These are phyloP conservation scores for Acrobasis repandana DNA, from an alignment of 2,888 invertebrate species.

Conservation along the genomic window DNA sequence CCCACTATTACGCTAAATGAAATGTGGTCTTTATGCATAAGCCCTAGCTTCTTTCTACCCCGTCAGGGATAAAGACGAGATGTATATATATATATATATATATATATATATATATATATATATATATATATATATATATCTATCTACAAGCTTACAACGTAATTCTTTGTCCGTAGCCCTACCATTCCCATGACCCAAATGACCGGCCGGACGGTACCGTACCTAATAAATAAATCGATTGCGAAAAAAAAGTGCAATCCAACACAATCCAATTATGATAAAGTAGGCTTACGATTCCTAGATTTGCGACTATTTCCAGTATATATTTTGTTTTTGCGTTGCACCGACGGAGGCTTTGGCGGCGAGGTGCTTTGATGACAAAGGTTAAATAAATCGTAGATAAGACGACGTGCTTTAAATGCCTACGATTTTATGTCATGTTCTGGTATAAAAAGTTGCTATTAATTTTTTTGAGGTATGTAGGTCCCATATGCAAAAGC, in stretches of 20 bases:
- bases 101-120: too few species aligned
- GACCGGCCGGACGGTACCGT: neutral
- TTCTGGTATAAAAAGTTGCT: too few species aligned
- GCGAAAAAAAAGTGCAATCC: conserved; percentile 15
- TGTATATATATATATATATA: too few species aligned
- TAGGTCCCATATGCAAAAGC: too few species aligned
- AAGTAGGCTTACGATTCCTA: conserved; percentile 23
- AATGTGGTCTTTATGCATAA: too few species aligned
- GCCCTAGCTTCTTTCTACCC: too few species aligned
- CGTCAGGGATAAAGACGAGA: too few species aligned
- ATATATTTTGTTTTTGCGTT: conserved; percentile 51
- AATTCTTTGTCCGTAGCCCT: neutral
- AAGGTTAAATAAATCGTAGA: conserved; percentile 31
- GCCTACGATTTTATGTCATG: neutral
- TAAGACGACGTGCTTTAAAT: conserved; percentile 1
- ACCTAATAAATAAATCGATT: conserved; percentile 10
- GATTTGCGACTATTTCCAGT: conserved; percentile 25
- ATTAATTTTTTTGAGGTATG: too few species aligned
- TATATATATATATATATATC: too few species aligned
- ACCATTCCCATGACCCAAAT: conserved; percentile 11
- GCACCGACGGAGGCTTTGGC: conserved; percentile 53
- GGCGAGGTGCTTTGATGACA: conserved; percentile 51
- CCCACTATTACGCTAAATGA: too few species aligned
- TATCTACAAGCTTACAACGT: too few species aligned
- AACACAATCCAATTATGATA: conserved; percentile 24